These are phyloP conservation scores for Odontophorus gujanensis DNA, from an alignment of 2,113 vertebrate genomes.

Conservation along the genomic window DNA sequence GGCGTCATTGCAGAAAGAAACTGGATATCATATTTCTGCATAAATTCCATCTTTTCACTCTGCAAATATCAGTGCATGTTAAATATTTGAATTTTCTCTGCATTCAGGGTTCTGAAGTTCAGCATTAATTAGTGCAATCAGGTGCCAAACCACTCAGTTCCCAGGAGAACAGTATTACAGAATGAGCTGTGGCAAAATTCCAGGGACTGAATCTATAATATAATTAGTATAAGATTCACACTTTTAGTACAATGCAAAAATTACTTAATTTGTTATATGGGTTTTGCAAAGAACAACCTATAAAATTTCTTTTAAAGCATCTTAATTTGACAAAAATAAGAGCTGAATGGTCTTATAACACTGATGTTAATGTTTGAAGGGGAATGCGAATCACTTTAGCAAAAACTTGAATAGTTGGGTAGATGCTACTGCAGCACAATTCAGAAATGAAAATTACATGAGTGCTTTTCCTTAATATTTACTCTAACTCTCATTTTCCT, in stretches of 20 bases:
- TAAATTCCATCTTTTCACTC: neutral
- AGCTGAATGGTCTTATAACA: constrained; percentile 18
- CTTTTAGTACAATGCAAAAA: constrained; percentile 17
- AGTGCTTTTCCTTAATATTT: neutral
- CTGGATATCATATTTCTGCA: constrained; percentile 5
- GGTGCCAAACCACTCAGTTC: constrained; percentile 69
- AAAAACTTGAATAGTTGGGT: neutral
- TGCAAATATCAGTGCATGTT: constrained; percentile 60
- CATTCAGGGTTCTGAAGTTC: constrained; percentile 75
- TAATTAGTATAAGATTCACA: constrained; percentile 23
- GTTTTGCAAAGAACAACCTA: constrained; percentile 6
- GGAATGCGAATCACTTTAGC: neutral
- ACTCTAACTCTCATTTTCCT: neutral
- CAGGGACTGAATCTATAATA: constrained; percentile 26
- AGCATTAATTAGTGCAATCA: constrained; percentile 72
- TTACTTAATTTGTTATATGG: constrained; percentile 14
- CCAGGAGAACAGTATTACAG: constrained; percentile 14
- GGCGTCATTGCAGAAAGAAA: constrained; percentile 21
- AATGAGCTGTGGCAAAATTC: constrained; percentile 59
- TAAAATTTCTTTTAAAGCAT: constrained; percentile 19
- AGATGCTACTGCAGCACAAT: neutral
- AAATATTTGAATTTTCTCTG: constrained; percentile 78
- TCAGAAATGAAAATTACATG: constrained; percentile 4
- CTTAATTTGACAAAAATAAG: constrained; percentile 51
- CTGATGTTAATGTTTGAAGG: neutral